phyloP scores from a whole-genome alignment of 2,888 invertebrate species.

The Diplazon laetatorius region DNA sequence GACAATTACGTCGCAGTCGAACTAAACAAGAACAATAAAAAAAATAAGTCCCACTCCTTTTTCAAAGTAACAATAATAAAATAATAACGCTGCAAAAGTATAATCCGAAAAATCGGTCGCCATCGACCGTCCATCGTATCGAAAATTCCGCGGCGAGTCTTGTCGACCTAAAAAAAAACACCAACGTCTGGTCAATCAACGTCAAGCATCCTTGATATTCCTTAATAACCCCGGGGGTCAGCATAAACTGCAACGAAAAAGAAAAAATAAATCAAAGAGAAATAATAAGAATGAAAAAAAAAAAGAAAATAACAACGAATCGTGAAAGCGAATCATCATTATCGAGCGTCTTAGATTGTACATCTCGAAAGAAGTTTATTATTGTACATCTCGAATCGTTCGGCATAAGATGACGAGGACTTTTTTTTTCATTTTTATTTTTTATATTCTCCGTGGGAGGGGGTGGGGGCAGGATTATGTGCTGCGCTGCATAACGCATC shows the following conservation, averaged over 20 bases:
- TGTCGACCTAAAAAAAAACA: not conserved
- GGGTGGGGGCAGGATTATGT: too few species aligned
- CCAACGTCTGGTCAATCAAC: slow-evolving; percentile 7
- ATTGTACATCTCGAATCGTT: slow-evolving; percentile 25
- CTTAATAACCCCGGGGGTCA: not conserved
- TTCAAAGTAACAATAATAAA: not conserved
- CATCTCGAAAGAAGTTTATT: slow-evolving; percentile 22
- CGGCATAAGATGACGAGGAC: slow-evolving; percentile 48
- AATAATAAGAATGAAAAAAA: too few species aligned
- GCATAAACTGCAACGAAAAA: not conserved
- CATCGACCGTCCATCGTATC: not conserved
- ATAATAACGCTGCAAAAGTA: not conserved
- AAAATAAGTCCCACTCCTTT: too few species aligned
- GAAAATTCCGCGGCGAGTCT: not conserved
- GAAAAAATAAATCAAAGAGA: not conserved
- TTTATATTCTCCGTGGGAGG: not conserved
- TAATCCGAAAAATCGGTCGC: not conserved
- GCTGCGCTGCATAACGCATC: slow-evolving; percentile 28
- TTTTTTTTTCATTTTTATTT: slow-evolving; percentile 47
- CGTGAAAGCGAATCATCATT: too few species aligned
- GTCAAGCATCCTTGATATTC: slow-evolving; percentile 10
- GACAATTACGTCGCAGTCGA: too few species aligned
- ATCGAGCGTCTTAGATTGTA: slow-evolving; percentile 17
- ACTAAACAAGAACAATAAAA: too few species aligned
- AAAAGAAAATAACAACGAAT: slow-evolving; percentile 18